A percentile compares a stretch with the other conserved stretches of the same genome.
Conservation (phyloP, 2,797 vertebrate genomes). For the Steatocranus sp. region DNA sequence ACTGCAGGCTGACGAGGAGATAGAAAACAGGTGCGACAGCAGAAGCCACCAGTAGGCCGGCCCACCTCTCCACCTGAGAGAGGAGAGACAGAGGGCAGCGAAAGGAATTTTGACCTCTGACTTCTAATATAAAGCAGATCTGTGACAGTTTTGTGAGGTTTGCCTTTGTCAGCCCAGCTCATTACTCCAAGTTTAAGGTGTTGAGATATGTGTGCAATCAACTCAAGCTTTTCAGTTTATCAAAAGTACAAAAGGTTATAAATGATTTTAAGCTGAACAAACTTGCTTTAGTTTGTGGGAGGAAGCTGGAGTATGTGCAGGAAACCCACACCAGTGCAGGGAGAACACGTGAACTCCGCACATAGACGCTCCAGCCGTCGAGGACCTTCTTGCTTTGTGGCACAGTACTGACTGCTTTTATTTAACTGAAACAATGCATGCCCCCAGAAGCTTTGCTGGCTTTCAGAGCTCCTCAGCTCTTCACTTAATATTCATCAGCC, state of each 20-base stretch:
- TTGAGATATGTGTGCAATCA: not conserved
- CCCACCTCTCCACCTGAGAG: not conserved
- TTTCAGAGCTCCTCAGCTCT: not conserved
- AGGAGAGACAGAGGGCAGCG: not conserved
- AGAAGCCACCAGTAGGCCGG: not conserved
- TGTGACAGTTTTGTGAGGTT: not conserved
- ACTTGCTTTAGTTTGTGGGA: not conserved
- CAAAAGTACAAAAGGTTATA: not conserved
- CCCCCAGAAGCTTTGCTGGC: not conserved
- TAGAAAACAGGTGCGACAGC: not conserved
- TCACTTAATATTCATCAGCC: not conserved
- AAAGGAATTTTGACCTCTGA: rapidly evolving
- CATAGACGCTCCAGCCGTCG: rapidly evolving
- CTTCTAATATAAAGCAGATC: not conserved
- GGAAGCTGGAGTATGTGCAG: not conserved
- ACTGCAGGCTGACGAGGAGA: not conserved
- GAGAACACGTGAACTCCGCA: not conserved
- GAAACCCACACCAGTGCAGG: not conserved
- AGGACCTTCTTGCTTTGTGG: not conserved
- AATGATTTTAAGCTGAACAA: not conserved
- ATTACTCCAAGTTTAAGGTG: rapidly evolving
- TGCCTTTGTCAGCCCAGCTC: not conserved
- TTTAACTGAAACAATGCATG: not conserved
- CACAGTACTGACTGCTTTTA: not conserved
- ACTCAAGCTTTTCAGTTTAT: not conserved